A percentile compares a stretch with the other conserved stretches of the same genome.
phyloP scores from a whole-genome alignment of 2,797 vertebrate species.

The Anas acuta region DNA sequence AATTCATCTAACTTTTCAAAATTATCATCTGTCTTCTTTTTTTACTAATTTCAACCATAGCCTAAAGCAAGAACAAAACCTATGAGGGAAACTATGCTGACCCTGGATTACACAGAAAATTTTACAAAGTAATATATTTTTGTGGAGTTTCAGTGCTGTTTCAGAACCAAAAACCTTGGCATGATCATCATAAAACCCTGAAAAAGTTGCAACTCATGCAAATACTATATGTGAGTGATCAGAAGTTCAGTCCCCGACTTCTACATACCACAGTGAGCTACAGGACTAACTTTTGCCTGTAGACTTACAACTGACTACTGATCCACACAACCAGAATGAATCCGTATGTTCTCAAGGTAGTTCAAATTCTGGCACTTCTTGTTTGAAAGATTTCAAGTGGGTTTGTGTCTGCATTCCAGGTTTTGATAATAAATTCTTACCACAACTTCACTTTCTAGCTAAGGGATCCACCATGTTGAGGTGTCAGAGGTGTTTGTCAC shows the following conservation, averaged over 20 bases:
- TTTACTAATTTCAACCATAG: conserved; percentile 27
- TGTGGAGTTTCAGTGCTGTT: not conserved
- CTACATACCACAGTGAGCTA: not conserved
- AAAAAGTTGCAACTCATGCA: not conserved
- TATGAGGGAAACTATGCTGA: not conserved
- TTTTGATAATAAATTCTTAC: not conserved
- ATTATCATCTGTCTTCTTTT: conserved; percentile 34
- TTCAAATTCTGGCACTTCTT: not conserved
- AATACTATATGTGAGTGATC: not conserved
- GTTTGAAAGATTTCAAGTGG: not conserved
- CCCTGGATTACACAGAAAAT: not conserved
- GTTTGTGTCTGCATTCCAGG: not conserved
- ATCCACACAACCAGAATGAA: not conserved
- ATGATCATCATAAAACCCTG: not conserved
- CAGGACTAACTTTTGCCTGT: not conserved
- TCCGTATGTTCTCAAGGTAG: not conserved
- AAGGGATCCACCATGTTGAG: not conserved
- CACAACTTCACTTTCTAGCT: not conserved
- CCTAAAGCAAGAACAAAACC: conserved; percentile 23
- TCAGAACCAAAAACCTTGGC: not conserved
- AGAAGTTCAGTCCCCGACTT: not conserved
- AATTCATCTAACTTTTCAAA: conserved; percentile 37
- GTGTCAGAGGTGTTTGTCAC: not conserved
- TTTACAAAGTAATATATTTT: not conserved
- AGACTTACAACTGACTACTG: not conserved